Percentiles rank a stretch among this genome's conserved stretches.
Evolutionary conservation across 2,797 vertebrate species (phyloP).

Genomic region (Catostomus latipinnis): DNA sequence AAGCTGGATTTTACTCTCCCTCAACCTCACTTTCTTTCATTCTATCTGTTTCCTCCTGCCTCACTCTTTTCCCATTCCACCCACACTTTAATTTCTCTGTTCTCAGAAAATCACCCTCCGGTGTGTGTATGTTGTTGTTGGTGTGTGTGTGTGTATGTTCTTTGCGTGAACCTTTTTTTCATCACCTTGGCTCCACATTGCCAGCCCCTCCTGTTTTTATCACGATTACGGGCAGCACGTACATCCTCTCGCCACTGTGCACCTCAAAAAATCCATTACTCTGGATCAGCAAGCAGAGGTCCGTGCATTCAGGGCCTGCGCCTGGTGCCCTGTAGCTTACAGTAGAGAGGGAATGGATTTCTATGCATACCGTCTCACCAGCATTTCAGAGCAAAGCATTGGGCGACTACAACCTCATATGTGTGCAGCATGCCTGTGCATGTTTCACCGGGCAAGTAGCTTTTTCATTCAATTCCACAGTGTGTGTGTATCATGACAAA

Average conservation of each 20-base stretch:
- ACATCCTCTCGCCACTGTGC: slow-evolving; percentile 62
- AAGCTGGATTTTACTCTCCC: background rate
- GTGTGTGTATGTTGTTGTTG: background rate
- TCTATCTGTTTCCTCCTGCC: background rate
- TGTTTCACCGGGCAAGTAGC: slow-evolving; percentile 37
- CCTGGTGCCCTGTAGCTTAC: slow-evolving; percentile 50
- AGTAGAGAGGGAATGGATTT: slow-evolving; percentile 60
- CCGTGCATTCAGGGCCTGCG: slow-evolving; percentile 44
- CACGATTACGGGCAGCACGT: slow-evolving; percentile 56
- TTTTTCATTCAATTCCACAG: slow-evolving; percentile 61
- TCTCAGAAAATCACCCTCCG: slow-evolving; percentile 10
- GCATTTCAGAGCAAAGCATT: slow-evolving; percentile 12
- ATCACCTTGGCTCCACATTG: slow-evolving; percentile 55
- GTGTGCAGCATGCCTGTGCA: background rate
- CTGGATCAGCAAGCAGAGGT: slow-evolving; percentile 61
- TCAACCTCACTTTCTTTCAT: background rate
- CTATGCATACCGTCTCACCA: slow-evolving; percentile 47
- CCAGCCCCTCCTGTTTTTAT: slow-evolving; percentile 50
- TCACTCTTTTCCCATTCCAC: slow-evolving; percentile 9
- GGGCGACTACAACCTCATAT: slow-evolving; percentile 9
- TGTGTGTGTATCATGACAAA: background rate
- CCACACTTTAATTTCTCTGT: slow-evolving; percentile 4
- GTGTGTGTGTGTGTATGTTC: slow-evolving; percentile 17
- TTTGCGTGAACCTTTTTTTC: slow-evolving; percentile 17
- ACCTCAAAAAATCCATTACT: slow-evolving; percentile 70